Percentiles rank a stretch among this genome's conserved stretches.
Evolutionary conservation across 1,140 invertebrate genomes (phyloP).

Genomic region (Bombus impatiens): DNA sequence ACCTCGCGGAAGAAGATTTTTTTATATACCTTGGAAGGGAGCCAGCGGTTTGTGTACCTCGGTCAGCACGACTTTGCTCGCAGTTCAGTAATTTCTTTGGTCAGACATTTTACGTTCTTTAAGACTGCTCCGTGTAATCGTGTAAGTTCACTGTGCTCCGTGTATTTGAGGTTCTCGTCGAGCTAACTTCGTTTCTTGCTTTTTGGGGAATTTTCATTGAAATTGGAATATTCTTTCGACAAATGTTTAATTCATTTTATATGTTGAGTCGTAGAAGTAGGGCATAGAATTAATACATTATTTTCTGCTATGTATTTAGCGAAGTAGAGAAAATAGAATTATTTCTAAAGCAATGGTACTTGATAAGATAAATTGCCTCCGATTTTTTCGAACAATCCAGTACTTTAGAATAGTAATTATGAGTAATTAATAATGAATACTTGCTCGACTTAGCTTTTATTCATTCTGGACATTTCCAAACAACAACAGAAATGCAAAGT

Average conservation of each 20-base stretch:
- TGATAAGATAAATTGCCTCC: too few relatives aligned
- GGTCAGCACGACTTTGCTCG: background rate
- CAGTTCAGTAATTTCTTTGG: background rate
- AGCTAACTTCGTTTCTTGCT: background rate
- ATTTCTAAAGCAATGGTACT: too few relatives aligned
- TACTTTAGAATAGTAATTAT: background rate
- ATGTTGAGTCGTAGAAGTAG: too few relatives aligned
- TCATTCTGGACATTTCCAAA: too few relatives aligned
- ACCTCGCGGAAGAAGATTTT: constrained; percentile 1
- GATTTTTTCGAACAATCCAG: background rate
- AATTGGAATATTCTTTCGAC: background rate
- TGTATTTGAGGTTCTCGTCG: background rate
- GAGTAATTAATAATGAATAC: background rate
- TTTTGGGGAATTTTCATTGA: background rate
- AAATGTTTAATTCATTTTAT: background rate
- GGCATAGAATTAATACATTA: too few relatives aligned
- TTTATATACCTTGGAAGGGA: constrained; percentile 23
- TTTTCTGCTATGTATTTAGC: too few relatives aligned
- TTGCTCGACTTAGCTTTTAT: background rate
- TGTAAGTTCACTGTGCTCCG: background rate
- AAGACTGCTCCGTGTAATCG: background rate
- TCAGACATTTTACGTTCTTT: background rate
- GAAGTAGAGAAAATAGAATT: too few relatives aligned
- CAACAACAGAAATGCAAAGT: too few relatives aligned
- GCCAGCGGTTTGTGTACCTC: constrained; percentile 17